Conservation (phyloP, 2,113 vertebrate genomes). For the Symphodus melops region DNA sequence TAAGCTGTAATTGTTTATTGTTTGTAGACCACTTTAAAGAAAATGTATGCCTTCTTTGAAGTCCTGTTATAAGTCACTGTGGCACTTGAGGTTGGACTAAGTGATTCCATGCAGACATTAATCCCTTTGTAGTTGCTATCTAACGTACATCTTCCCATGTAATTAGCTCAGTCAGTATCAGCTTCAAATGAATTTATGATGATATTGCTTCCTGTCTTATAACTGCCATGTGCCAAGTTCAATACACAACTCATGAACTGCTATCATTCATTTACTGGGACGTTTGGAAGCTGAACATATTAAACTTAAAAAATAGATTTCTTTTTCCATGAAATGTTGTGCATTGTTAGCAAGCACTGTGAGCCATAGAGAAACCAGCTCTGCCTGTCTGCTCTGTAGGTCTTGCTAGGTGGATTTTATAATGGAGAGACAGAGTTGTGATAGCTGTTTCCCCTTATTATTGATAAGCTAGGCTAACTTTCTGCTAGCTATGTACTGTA, state of each 20-base stretch:
- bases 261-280: background rate
- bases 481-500: no score
- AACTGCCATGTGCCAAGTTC: background rate
- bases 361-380: no score
- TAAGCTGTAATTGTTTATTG: constrained; percentile 13
- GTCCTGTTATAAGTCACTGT: constrained; percentile 7
- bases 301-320: no score
- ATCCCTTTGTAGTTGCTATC: constrained; percentile 33
- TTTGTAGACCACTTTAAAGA: constrained; percentile 28
- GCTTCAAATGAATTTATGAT: constrained; percentile 28
- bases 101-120: constrained; percentile 42
- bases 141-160: constrained; percentile 7
- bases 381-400: no score
- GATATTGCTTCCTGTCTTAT: constrained; percentile 5
- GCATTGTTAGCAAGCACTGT: no score
- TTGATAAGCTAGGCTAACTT: no score
- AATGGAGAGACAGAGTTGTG: no score
- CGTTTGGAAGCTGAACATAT: background rate
- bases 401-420: no score
- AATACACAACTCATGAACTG: constrained; percentile 3
- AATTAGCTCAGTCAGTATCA: constrained; percentile 34
- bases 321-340: no score
- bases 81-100: constrained; percentile 15
- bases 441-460: no score
- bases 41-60: constrained; percentile 21